A percentile compares a stretch with the other conserved stretches of the same genome.
Evolutionary conservation across 2,888 invertebrate species (phyloP).

Genomic region (Volucella bombylans): DNA sequence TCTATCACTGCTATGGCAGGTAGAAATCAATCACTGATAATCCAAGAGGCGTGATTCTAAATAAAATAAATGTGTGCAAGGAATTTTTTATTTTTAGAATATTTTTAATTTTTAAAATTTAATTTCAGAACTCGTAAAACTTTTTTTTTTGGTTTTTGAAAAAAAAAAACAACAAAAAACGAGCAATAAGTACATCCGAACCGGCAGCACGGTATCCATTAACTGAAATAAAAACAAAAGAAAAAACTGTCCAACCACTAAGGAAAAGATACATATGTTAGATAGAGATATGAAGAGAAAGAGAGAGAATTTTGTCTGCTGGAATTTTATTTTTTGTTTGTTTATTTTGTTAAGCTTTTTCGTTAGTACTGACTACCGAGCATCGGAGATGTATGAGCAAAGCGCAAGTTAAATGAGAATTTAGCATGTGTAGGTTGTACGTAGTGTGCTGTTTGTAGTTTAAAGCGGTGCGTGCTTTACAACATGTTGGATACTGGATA

Average conservation of each 20-base stretch:
- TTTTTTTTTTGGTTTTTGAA: neutral
- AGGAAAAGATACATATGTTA: conserved; percentile 1
- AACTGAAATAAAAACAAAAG: conserved; percentile 72
- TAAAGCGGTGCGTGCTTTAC: conserved; percentile 13
- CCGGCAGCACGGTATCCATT: conserved; percentile 70
- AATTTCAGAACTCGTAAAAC: neutral
- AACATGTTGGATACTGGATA: conserved; percentile 45
- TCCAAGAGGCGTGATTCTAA: conserved; percentile 22
- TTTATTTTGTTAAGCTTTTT: conserved; percentile 53
- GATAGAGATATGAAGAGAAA: conserved; percentile 2
- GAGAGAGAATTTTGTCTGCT: conserved; percentile 32
- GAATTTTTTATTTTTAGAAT: neutral
- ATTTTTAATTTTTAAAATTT: neutral
- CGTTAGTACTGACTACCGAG: conserved; percentile 18
- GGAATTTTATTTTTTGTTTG: conserved; percentile 36
- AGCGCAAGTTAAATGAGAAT: no score
- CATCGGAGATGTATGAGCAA: conserved; percentile 9
- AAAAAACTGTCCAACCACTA: conserved; percentile 21
- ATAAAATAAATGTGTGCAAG: neutral
- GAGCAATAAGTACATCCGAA: conserved; percentile 62
- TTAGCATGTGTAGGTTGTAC: no score
- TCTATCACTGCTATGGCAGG: conserved; percentile 31
- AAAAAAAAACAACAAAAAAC: neutral
- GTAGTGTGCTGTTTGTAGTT: neutral
- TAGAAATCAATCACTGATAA: conserved; percentile 55